phyloP scores from a whole-genome alignment of 2,113 vertebrate species.

The Barnardius zonarius region DNA sequence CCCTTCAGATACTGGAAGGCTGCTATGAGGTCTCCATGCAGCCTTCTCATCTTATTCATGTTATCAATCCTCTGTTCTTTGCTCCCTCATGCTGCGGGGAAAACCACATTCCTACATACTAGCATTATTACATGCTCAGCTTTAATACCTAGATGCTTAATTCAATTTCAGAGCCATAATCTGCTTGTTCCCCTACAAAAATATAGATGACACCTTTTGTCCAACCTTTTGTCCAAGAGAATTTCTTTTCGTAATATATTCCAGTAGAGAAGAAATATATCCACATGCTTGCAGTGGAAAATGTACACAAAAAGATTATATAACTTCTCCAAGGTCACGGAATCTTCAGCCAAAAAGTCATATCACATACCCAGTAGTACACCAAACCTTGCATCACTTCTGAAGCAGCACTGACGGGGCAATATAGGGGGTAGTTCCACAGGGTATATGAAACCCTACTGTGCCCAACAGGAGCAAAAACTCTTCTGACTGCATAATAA shows the following conservation, averaged over 20 bases:
- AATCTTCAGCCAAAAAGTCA: background rate
- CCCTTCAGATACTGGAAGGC: no score
- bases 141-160: background rate
- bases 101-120: background rate
- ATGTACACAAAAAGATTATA: background rate
- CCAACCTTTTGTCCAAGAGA: background rate
- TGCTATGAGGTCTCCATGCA: no score
- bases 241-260: background rate
- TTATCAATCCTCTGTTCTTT: background rate
- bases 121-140: background rate
- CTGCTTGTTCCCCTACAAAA: background rate
- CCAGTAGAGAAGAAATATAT: background rate
- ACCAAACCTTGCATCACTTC: background rate
- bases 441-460: background rate
- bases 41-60: no score
- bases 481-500: background rate
- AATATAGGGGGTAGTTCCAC: background rate
- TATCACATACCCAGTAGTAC: no score
- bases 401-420: background rate
- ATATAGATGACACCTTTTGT: background rate
- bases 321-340: constrained; percentile 27
- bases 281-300: background rate
- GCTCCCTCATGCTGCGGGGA: background rate
- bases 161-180: background rate
- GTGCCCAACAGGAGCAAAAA: background rate